Evolutionary conservation across 2,888 invertebrate genomes (phyloP), one percentile per base, ranked within the genome.

Genomic region (Pterostichus niger): DNA sequence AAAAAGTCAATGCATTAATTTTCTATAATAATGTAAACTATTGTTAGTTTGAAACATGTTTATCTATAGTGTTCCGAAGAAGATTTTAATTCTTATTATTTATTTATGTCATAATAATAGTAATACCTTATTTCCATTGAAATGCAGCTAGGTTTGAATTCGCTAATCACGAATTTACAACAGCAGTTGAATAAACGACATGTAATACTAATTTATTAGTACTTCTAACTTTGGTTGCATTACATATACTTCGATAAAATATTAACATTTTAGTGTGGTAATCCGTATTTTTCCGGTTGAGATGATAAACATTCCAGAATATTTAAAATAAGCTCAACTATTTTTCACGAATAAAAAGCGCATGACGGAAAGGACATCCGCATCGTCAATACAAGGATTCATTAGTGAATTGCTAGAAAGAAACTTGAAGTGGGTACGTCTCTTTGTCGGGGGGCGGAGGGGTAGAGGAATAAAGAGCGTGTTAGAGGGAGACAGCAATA

Each of bases 371-470:
- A 73, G 73, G 73, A 75, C 75, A 75, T 75, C 75, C 68, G 49
- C 44, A 46, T 33, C 35, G 13, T 56, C 56, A 71, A 52, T 68
- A 82, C 61, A 82, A 82, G 71, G 75, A 82, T 73, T 82, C 82
- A 82, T 82, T 82, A 82, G 59, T 56, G 59, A 56, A 82, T 75
- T 82, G 75, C 82, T 56, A 71, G 81, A 75, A 73, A 75, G 75
- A 82, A 75, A 82, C 40, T 82, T 82, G 82, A 82, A 82, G 82
- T 61, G 61, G 77, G 17, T 35, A 59, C 40, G 40, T 44, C 77
- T 54, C 56, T 77, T 77, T 77, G 77, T 77, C 15, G 73, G 33
- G 81, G 68, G 68, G 46, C 7, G 15, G 11, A 15, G 78, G 49
- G 68, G 40, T 6, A 40, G 9, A 9, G 40, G 40, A 9, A 9